phyloP scores from a whole-genome alignment of 2,113 vertebrate species.

The Onychostruthus taczanowskii region DNA sequence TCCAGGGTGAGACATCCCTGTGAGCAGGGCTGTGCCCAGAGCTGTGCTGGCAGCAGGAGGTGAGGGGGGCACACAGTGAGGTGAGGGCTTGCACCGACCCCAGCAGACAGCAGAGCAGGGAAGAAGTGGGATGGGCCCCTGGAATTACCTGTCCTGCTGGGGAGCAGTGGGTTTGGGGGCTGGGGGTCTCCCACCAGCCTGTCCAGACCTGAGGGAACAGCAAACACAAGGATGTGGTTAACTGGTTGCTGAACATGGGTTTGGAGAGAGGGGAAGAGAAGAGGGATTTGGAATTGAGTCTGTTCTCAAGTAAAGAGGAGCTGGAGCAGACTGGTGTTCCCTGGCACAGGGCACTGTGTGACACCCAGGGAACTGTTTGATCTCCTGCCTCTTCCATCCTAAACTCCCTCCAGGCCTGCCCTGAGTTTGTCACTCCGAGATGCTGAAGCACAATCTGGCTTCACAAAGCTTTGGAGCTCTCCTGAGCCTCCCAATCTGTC shows the following conservation, averaged over 20 bases:
- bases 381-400: neutral
- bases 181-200: neutral
- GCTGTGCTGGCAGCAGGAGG: neutral
- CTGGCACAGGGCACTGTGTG: neutral
- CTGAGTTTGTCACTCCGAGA: neutral
- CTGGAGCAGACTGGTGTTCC: neutral
- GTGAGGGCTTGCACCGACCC: rapidly evolving
- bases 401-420: neutral
- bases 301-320: neutral
- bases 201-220: neutral
- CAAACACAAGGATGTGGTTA: neutral
- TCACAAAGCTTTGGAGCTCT: neutral
- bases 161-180: neutral
- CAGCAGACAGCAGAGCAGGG: neutral
- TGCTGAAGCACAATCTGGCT: neutral
- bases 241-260: neutral
- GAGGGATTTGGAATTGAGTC: neutral
- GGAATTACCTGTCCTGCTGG: slow-evolving; percentile 33
- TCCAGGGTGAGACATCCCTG: rapidly evolving
- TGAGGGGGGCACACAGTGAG: neutral
- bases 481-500: neutral
- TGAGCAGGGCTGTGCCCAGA: neutral
- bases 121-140: neutral
- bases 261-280: neutral
- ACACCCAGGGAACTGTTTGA: neutral